phyloP scores from a whole-genome alignment of 2,888 invertebrate species.

The Drosophila antonietae region DNA sequence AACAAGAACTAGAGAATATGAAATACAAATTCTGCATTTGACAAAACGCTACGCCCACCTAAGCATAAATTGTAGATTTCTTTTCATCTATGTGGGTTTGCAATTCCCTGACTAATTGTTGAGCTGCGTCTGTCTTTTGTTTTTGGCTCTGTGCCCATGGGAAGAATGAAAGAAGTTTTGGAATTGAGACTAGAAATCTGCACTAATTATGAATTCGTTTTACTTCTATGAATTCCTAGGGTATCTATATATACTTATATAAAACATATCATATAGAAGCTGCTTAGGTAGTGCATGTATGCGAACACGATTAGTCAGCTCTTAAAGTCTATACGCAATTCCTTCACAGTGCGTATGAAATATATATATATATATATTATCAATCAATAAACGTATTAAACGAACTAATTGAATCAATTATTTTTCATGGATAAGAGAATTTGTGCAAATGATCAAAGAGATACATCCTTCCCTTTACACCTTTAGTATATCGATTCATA shows the following conservation, averaged over 20 bases:
- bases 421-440: conserved; percentile 98
- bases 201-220: conserved; percentile 6
- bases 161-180: background rate
- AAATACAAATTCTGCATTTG: conserved; percentile 39
- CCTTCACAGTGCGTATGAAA: conserved; percentile 91
- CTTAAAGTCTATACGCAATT: conserved; percentile 94
- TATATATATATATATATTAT: no score
- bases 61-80: conserved; percentile 50
- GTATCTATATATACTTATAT: no score
- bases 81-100: conserved; percentile 45
- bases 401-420: conserved; percentile 89
- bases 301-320: conserved; percentile 97
- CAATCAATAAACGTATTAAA: no score
- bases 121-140: conserved; percentile 10
- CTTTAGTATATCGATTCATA: conserved; percentile 87
- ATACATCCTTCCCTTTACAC: conserved; percentile 92
- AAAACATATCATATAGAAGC: conserved; percentile 86
- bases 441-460: conserved; percentile 90
- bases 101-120: conserved; percentile 48
- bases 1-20: background rate
- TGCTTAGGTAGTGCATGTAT: conserved; percentile 95
- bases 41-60: conserved; percentile 73
- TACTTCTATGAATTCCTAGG: background rate
- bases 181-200: background rate
- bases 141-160: conserved; percentile 26